Evolutionary conservation across 2,113 vertebrate species (phyloP).

Genomic region (Tricholaema leucomelas): DNA sequence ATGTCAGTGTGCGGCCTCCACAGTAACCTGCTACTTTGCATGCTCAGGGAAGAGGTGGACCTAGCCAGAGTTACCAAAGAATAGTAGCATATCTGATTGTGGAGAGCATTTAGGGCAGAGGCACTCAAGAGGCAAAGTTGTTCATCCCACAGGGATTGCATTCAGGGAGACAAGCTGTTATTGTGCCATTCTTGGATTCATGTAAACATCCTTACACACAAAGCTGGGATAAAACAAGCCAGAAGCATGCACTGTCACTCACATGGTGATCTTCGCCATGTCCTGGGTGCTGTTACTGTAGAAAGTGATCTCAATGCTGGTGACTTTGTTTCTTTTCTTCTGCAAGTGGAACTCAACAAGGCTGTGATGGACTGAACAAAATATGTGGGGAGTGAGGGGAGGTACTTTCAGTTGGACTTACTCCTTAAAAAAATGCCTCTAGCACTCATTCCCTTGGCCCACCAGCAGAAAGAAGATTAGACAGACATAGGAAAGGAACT

Average conservation of each 20-base stretch:
- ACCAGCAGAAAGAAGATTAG: background rate
- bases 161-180: background rate
- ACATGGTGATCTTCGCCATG: slow-evolving; percentile 73
- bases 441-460: background rate
- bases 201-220: background rate
- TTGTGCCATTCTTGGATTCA: background rate
- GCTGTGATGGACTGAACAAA: slow-evolving; percentile 73
- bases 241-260: slow-evolving; percentile 27
- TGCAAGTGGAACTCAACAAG: slow-evolving; percentile 76
- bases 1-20: background rate
- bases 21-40: background rate
- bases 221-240: background rate
- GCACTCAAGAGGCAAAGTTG: background rate
- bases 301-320: slow-evolving; percentile 71
- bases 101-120: background rate
- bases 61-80: background rate
- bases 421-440: background rate
- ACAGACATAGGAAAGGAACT: background rate
- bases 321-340: slow-evolving; percentile 55
- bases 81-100: background rate
- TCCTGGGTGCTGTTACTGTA: slow-evolving; percentile 48
- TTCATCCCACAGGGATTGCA: background rate
- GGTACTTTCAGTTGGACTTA: background rate
- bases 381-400: background rate
- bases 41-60: background rate